A percentile compares a stretch with the other conserved stretches of the same genome.
Conservation (phyloP, 2,797 vertebrate species). For the Zonotrichia albicollis region DNA sequence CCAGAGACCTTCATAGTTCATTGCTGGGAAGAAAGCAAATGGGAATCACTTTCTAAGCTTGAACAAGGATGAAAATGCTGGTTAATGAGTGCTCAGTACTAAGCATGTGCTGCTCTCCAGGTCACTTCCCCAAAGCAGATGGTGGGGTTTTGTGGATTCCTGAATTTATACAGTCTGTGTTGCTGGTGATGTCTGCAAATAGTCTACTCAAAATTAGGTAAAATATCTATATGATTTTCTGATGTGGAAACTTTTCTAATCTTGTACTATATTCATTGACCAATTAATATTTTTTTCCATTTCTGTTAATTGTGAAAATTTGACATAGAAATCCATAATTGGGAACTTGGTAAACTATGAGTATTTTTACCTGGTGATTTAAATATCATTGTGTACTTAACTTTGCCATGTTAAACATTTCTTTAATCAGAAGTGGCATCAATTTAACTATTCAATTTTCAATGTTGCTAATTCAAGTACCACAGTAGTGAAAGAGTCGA, state of each 20-base stretch:
- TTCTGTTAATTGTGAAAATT: neutral
- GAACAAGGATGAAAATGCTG: neutral
- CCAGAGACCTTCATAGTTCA: neutral
- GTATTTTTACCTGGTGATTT: neutral
- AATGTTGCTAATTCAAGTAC: neutral
- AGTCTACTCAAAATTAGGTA: neutral
- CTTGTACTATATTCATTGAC: neutral
- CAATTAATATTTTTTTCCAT: neutral
- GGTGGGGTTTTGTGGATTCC: accelerated
- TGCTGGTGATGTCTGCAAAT: neutral
- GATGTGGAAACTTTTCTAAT: neutral
- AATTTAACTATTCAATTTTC: neutral
- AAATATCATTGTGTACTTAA: neutral
- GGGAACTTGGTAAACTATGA: neutral
- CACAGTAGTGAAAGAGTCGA: neutral
- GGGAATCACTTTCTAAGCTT: neutral
- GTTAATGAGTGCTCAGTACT: neutral
- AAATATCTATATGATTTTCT: neutral
- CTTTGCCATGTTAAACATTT: neutral
- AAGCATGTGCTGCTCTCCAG: neutral
- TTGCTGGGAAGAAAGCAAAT: neutral
- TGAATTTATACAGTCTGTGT: neutral
- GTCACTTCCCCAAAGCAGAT: neutral
- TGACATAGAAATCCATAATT: neutral
- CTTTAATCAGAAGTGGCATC: neutral